A percentile compares a stretch with the other conserved stretches of the same genome.
phyloP scores from a whole-genome alignment of 2,113 vertebrate genomes.

The Ceuthmochares aereus region DNA sequence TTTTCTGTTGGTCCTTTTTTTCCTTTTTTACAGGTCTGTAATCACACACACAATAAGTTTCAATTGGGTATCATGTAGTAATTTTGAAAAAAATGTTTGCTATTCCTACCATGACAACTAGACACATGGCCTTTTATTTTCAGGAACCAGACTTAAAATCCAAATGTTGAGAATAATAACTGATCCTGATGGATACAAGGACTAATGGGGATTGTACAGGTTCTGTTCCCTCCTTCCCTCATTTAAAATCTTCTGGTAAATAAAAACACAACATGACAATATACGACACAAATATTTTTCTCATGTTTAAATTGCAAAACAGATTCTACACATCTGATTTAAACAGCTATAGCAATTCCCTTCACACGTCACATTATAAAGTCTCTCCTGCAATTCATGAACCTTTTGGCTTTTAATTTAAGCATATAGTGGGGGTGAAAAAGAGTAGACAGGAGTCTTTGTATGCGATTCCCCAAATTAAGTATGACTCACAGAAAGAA shows the following conservation, averaged over 20 bases:
- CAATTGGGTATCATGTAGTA: background rate
- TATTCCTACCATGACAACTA: background rate
- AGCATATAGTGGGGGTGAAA: background rate
- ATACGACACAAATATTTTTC: background rate
- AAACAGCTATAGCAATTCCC: background rate
- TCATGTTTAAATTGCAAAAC: background rate
- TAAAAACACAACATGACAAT: background rate
- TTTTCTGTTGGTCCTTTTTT: slow-evolving; percentile 92
- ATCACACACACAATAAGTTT: background rate
- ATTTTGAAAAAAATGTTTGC: background rate
- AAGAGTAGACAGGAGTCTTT: background rate
- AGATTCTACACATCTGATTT: background rate
- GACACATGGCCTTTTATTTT: background rate
- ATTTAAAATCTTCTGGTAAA: background rate
- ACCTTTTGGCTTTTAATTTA: background rate
- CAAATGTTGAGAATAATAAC: background rate
- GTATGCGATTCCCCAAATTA: background rate
- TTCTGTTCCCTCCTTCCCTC: background rate
- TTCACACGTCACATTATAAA: background rate
- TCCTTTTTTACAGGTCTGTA: slow-evolving; percentile 91
- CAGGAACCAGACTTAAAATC: background rate
- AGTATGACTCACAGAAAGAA: background rate
- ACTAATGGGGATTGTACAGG: background rate
- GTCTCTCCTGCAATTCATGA: background rate
- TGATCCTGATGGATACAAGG: background rate